These are phyloP conservation scores for Glaucomys volans DNA, from an alignment of 2,113 vertebrate species.

Conservation along the genomic window DNA sequence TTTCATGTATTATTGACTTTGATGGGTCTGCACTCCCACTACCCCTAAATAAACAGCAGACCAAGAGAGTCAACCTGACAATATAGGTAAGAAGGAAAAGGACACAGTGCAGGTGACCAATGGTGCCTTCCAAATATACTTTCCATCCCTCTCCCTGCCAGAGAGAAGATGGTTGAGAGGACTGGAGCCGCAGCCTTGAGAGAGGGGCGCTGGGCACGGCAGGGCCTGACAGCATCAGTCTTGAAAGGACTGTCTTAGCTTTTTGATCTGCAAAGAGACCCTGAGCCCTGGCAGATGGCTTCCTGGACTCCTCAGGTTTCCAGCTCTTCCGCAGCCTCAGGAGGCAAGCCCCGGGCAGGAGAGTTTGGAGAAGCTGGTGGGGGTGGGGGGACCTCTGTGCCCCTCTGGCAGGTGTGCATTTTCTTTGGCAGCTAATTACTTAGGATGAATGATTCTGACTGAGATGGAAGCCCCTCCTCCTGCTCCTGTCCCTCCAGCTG, in stretches of 20 bases:
- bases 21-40: no score
- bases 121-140: neutral
- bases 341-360: conserved; percentile 19
- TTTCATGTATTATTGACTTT: neutral
- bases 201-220: neutral
- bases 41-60: neutral
- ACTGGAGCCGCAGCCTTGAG: neutral
- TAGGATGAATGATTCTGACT: conserved; percentile 68
- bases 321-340: neutral
- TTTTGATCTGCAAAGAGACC: conserved; percentile 50
- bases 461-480: conserved; percentile 1
- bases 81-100: neutral
- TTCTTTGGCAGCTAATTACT: conserved; percentile 66
- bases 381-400: neutral
- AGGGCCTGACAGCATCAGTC: neutral
- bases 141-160: neutral
- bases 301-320: neutral
- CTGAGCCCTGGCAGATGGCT: conserved; percentile 37
- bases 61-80: neutral
- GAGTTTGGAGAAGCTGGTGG: neutral
- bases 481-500: conserved; percentile 45
- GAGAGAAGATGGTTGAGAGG: neutral
- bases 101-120: neutral
- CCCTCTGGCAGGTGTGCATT: neutral
- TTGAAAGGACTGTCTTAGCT: conserved; percentile 18